Conservation (phyloP, 2,113 vertebrate species). For the Amphiprion percula region DNA sequence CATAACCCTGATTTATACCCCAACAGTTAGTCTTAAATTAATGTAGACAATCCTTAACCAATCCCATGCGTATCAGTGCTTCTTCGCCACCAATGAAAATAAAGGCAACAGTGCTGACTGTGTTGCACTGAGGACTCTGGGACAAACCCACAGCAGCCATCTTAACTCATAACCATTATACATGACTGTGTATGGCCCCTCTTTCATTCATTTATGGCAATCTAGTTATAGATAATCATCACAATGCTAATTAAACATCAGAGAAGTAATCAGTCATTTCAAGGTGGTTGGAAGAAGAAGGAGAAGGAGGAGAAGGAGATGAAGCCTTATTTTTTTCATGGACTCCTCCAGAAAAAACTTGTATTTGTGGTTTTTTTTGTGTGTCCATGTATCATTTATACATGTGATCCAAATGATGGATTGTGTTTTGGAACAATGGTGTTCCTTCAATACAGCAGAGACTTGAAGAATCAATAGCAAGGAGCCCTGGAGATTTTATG, state of each 20-base stretch:
- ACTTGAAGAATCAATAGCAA: not conserved
- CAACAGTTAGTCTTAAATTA: not conserved
- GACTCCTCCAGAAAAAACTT: not conserved
- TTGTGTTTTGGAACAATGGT: not conserved
- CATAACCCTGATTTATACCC: not conserved
- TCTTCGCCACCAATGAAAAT: not conserved
- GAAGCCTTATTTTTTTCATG: too few species aligned
- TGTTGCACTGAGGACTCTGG: not conserved
- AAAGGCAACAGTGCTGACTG: not conserved
- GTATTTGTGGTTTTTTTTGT: not conserved
- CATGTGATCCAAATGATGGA: not conserved
- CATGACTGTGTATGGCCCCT: not conserved
- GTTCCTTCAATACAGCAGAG: not conserved
- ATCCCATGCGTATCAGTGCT: not conserved
- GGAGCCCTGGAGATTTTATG: not conserved
- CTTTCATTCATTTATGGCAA: conserved; percentile 2
- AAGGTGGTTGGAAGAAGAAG: not conserved
- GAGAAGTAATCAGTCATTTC: not conserved
- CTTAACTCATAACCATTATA: not conserved
- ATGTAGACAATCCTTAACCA: not conserved
- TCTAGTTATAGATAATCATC: not conserved
- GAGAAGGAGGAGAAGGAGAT: too few species aligned
- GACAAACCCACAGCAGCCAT: not conserved
- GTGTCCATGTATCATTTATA: not conserved
- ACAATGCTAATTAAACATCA: not conserved